Percentiles rank a stretch among this genome's conserved stretches.
Conservation (phyloP, 2,888 invertebrate genomes). For the Epiblema foenella region DNA sequence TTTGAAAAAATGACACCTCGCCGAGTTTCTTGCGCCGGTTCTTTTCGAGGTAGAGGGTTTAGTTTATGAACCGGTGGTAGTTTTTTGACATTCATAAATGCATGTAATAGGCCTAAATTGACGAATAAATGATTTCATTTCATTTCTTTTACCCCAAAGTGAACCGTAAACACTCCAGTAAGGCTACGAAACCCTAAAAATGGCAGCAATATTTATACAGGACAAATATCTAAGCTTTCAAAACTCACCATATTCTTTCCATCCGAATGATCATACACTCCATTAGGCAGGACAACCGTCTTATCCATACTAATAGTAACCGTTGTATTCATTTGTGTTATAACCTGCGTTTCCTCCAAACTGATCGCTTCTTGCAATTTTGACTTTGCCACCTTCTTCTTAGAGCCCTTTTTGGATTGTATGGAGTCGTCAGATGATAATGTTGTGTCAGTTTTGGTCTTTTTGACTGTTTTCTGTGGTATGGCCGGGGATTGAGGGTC, state of each 20-base stretch:
- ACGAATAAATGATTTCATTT: no score
- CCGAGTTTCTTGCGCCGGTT: no score
- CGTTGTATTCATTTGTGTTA: slow-evolving; percentile 49
- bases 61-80: no score
- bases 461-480: slow-evolving; percentile 51
- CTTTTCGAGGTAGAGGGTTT: no score
- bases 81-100: no score
- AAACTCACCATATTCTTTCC: slow-evolving; percentile 62
- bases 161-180: no score
- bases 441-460: slow-evolving; percentile 46
- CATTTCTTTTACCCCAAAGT: no score
- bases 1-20: no score
- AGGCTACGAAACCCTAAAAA: no score
- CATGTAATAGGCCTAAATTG: no score
- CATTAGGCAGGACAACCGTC: slow-evolving; percentile 67
- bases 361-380: slow-evolving; percentile 29
- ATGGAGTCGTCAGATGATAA: background rate
- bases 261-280: slow-evolving; percentile 62
- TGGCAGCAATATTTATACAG: no score
- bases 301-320: slow-evolving; percentile 60
- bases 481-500: slow-evolving; percentile 60
- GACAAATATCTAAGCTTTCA: no score
- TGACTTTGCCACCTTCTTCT: slow-evolving; percentile 17
- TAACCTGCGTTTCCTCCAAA: slow-evolving; percentile 60
- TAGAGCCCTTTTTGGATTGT: slow-evolving; percentile 23